Evolutionary conservation across 2,888 invertebrate genomes (phyloP).

Genomic region (Acronicta aceris): DNA sequence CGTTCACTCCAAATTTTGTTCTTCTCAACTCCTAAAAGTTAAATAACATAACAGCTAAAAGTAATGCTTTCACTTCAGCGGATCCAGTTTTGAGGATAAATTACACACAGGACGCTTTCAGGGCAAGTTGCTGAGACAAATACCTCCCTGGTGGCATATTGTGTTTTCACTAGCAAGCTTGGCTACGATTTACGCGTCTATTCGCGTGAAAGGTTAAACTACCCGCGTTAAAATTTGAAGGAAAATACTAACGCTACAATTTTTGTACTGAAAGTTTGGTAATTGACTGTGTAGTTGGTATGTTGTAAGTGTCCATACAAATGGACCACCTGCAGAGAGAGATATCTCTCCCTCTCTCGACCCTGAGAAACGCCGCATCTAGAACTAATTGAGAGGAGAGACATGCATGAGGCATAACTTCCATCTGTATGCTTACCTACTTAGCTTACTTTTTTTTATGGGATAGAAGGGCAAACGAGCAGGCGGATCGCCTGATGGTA

Average conservation of each 20-base stretch:
- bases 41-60: conserved; percentile 28
- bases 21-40: neutral
- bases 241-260: conserved; percentile 11
- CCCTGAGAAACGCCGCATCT: too few species aligned
- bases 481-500: too few species aligned
- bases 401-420: too few species aligned
- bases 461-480: too few species aligned
- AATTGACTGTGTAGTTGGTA: neutral
- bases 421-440: too few species aligned
- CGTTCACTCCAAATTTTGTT: neutral
- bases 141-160: conserved; percentile 59
- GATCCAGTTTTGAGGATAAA: conserved; percentile 49
- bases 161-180: conserved; percentile 44
- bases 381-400: too few species aligned
- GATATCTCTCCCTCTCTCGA: too few species aligned
- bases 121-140: conserved; percentile 59
- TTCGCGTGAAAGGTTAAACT: conserved; percentile 34
- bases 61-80: conserved; percentile 6
- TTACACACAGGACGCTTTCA: conserved; percentile 40
- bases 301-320: too few species aligned
- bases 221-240: conserved; percentile 24
- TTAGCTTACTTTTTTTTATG: too few species aligned
- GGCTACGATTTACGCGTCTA: conserved; percentile 47
- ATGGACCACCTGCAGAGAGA: too few species aligned
- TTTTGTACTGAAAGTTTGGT: conserved; percentile 3